These are phyloP conservation scores for Xenops minutus DNA, from an alignment of 2,797 vertebrate species.

Conservation along the genomic window DNA sequence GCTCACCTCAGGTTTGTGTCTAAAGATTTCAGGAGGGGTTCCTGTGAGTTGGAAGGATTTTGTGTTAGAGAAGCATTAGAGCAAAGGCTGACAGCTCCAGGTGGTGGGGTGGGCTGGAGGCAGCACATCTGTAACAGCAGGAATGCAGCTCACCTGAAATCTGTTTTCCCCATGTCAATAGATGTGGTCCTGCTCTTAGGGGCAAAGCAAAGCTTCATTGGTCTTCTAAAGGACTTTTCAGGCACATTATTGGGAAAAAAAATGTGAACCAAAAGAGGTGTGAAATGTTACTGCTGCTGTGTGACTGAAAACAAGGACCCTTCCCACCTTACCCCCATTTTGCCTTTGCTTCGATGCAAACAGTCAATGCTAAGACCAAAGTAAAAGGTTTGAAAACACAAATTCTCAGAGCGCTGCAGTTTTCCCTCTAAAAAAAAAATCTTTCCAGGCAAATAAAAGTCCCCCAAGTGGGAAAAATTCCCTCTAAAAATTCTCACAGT, in stretches of 20 bases:
- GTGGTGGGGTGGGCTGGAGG: not conserved
- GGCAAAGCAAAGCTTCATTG: not conserved
- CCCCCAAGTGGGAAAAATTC: not conserved
- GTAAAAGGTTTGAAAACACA: not conserved
- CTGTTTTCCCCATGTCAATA: not conserved
- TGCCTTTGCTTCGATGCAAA: not conserved
- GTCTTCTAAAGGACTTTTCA: not conserved
- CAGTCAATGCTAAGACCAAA: not conserved
- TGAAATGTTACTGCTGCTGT: not conserved
- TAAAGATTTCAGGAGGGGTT: not conserved
- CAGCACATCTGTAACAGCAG: accelerated
- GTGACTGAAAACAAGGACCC: not conserved
- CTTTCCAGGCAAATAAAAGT: not conserved
- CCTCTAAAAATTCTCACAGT: not conserved
- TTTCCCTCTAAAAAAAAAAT: not conserved
- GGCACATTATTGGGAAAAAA: not conserved
- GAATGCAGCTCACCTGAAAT: not conserved
- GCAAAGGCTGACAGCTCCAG: not conserved
- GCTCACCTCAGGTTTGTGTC: not conserved
- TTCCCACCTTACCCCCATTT: not conserved
- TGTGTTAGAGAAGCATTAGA: not conserved
- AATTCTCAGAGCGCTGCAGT: not conserved
- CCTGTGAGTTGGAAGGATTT: not conserved
- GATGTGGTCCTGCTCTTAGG: not conserved
- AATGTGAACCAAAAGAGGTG: accelerated